These are phyloP conservation scores for Furcifer pardalis DNA, from an alignment of 2,797 vertebrate species.

Conservation along the genomic window DNA sequence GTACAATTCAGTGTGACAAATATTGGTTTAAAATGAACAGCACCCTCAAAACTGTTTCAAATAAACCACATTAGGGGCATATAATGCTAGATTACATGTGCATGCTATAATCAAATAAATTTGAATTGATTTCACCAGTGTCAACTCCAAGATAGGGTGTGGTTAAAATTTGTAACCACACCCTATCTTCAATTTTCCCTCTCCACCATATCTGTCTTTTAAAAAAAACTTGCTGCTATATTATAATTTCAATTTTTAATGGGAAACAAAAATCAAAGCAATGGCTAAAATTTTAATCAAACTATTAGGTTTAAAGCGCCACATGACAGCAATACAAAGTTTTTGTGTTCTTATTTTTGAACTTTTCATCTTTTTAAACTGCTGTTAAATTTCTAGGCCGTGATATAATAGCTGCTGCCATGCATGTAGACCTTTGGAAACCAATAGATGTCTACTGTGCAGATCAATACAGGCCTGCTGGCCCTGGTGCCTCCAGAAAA, in stretches of 20 bases:
- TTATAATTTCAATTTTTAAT: not conserved
- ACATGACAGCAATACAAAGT: not conserved
- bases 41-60: too few species aligned
- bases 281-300: not conserved
- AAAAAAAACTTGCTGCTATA: not conserved
- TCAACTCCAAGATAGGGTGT: too few species aligned
- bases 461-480: not conserved
- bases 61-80: too few species aligned
- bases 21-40: too few species aligned
- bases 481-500: not conserved
- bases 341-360: not conserved
- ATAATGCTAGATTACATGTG: too few species aligned
- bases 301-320: not conserved
- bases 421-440: not conserved
- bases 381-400: not conserved
- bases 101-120: too few species aligned
- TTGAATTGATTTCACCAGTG: too few species aligned
- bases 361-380: not conserved
- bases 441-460: not conserved
- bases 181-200: not conserved
- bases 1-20: too few species aligned
- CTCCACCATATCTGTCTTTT: not conserved
- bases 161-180: too few species aligned
- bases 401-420: not conserved
- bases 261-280: not conserved